A percentile compares a stretch with the other conserved stretches of the same genome.
These are phyloP conservation scores for Drosophila testacea DNA, from an alignment of 2,888 invertebrate species.

Conservation along the genomic window DNA sequence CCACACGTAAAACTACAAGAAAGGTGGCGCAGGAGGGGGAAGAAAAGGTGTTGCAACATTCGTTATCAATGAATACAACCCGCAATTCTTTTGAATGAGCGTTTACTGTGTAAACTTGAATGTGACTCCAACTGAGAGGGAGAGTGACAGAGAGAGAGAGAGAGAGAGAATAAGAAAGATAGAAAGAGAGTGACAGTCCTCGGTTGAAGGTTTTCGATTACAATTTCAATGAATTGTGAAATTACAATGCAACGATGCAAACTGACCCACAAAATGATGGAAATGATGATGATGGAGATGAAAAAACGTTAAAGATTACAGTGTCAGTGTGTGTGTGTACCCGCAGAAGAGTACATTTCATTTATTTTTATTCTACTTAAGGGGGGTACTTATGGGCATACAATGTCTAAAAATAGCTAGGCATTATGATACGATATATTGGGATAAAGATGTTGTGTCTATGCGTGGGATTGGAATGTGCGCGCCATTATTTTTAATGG, in stretches of 20 bases:
- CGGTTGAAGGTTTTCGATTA: conserved; percentile 21
- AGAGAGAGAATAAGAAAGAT: background rate
- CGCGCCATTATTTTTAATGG: conserved; percentile 55
- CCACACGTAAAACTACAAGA: conserved; percentile 5
- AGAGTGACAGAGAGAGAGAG: background rate
- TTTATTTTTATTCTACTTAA: conserved; percentile 7
- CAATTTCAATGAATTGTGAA: conserved; percentile 61
- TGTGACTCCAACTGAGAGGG: conserved; percentile 19
- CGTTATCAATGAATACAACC: conserved; percentile 36
- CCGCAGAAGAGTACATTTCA: background rate
- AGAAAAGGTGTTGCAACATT: conserved; percentile 1
- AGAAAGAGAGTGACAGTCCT: conserved; percentile 6
- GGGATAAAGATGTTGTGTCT: conserved; percentile 35
- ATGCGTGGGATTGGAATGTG: conserved; percentile 73
- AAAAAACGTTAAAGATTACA: conserved; percentile 4
- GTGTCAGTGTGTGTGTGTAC: no score
- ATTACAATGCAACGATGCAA: conserved; percentile 29
- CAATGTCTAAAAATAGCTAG: conserved; percentile 58
- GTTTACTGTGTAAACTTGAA: conserved; percentile 51
- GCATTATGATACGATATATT: conserved; percentile 21
- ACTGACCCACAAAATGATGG: conserved; percentile 39
- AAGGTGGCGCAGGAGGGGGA: background rate
- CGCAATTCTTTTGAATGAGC: conserved; percentile 43
- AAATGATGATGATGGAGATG: background rate
- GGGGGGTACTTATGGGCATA: conserved; percentile 11